Evolutionary conservation across 2,797 vertebrate genomes (phyloP).

Genomic region (Melanotaenia maccullochi): DNA sequence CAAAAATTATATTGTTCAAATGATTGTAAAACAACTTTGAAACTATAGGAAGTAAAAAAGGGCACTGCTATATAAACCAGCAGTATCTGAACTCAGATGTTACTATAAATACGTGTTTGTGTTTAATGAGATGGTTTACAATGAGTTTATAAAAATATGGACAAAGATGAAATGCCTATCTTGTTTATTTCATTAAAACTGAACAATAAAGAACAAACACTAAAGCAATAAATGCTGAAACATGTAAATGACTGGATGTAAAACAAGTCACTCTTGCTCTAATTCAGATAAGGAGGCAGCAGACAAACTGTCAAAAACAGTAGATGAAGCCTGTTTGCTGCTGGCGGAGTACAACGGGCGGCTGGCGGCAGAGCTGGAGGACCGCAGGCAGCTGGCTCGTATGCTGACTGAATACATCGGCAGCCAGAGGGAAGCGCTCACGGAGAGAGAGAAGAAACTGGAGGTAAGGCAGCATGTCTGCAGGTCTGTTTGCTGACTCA

Average conservation of each 20-base stretch:
- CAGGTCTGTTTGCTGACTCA: neutral
- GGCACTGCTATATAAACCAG: neutral
- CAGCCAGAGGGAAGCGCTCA: constrained; percentile 94
- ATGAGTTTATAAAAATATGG: neutral
- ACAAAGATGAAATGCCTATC: neutral
- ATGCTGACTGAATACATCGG: constrained; percentile 97
- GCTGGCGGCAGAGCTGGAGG: constrained; percentile 96
- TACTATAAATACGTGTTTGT: neutral
- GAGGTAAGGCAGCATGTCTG: constrained; percentile 82
- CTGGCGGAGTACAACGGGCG: constrained; percentile 97
- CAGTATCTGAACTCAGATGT: neutral
- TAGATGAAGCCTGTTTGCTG: constrained; percentile 96
- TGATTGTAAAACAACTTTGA: neutral
- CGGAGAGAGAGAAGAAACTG: constrained; percentile 95
- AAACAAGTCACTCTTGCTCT: neutral
- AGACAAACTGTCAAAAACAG: constrained; percentile 95
- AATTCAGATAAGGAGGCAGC: constrained; percentile 94
- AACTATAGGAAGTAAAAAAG: neutral
- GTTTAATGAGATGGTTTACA: neutral
- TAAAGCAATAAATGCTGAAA: constrained; percentile 4
- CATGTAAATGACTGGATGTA: neutral
- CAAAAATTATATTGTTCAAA: neutral
- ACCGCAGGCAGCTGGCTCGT: constrained; percentile 94
- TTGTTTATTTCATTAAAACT: neutral
- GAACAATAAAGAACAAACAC: neutral